Evolutionary conservation across 1,140 invertebrate genomes (phyloP), one percentile per base, ranked within the genome.

Genomic region (Neotoxoptera formosana): DNA sequence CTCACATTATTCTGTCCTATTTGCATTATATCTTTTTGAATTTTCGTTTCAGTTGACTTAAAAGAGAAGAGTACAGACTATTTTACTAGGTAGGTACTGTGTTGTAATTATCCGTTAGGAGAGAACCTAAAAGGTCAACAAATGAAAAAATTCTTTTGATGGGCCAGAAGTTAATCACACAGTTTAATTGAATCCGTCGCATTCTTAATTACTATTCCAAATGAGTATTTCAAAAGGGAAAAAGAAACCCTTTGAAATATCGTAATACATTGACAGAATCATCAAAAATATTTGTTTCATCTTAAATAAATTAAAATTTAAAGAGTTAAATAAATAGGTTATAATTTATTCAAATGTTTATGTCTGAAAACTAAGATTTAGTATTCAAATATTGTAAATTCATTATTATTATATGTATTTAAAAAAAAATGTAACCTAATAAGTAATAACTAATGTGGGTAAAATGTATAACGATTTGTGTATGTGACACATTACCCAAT

Each of bases 151-250:
- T 34, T 47, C 48, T 53, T 89, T 89, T 87, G 48, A 53, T 25
- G 20, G 8, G 36, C 17, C 34, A 53, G 48, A 53, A 36, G 48
- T 89, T 89, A 89, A 53, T 89, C 87, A 53, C 34, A 53, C 30
- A 53, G n/a, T 53, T 89, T 89, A 89, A 89, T 89, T 89, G 47
- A 53, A 53, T 89, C n/a, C n/a, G 20, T 51, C 30, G 30, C 34
- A 51, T 53, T 23, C 48, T 89, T 89, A 89, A 89, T 89, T 89
- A 89, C 45, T 89, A 53, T 89, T 89, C 34, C 20, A 51, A 89
- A 89, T 53, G 47, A 89, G 48, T 53, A 53, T 89, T 53, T 89
- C 30, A 89, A 89, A 34, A 89, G 20, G 20, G 14, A 36, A 89
- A 53, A 23, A 36, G 45, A 47, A 89, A 23, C 9, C 20, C n/a